phyloP scores from a whole-genome alignment of 2,888 invertebrate genomes.

The Stictocephala bisonia region DNA sequence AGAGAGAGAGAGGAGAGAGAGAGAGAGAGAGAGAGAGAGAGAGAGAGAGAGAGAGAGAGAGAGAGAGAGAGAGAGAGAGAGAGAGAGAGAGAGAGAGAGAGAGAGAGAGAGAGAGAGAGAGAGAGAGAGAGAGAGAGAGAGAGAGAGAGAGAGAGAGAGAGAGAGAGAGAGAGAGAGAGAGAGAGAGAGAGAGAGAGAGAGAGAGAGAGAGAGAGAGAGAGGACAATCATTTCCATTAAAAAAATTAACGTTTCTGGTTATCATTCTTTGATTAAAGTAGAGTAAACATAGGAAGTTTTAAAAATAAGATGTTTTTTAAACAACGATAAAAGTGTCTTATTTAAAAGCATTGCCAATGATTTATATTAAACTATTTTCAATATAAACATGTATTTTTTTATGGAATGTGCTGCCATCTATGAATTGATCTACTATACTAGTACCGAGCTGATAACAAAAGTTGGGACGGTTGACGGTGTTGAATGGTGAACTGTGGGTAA shows the following conservation, averaged over 20 bases:
- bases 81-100: background rate
- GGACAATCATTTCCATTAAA: background rate
- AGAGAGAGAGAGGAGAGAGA: background rate
- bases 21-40: background rate
- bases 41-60: background rate
- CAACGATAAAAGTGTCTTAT: too few relatives aligned
- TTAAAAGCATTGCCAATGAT: too few relatives aligned
- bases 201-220: background rate
- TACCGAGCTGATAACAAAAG: constrained; percentile 18
- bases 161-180: background rate
- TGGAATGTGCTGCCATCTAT: constrained; percentile 5
- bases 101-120: constrained; percentile 5
- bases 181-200: background rate
- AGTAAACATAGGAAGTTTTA: too few relatives aligned
- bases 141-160: background rate
- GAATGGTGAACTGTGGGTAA: constrained; percentile 46
- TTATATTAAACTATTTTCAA: too few relatives aligned
- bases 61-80: background rate
- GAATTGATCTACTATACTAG: background rate
- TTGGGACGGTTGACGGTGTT: too few relatives aligned
- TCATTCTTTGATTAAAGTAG: too few relatives aligned
- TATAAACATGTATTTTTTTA: background rate
- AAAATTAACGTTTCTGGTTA: too few relatives aligned
- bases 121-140: background rate
- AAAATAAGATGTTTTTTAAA: too few relatives aligned